These are phyloP conservation scores for Lasiurus cinereus DNA, from an alignment of 2,113 vertebrate species.

Conservation along the genomic window DNA sequence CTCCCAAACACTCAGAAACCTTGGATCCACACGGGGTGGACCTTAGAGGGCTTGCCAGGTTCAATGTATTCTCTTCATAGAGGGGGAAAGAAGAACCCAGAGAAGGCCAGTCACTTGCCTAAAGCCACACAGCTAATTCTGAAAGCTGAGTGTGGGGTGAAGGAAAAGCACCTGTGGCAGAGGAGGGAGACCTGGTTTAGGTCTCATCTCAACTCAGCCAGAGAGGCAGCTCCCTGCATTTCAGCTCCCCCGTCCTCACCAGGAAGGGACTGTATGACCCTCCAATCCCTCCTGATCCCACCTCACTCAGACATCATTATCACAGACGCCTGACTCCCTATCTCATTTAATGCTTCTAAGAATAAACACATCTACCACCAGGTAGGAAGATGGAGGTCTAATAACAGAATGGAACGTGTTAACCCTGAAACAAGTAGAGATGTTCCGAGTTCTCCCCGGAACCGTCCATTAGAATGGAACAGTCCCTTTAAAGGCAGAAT, in stretches of 20 bases:
- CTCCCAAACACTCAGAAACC: background rate
- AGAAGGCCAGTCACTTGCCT: background rate
- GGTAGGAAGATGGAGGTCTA: background rate
- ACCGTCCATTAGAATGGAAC: fast-evolving
- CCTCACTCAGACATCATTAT: no score
- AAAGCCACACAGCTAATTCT: background rate
- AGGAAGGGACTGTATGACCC: no score
- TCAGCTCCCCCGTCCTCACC: background rate
- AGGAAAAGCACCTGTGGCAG: background rate
- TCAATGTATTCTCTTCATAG: background rate
- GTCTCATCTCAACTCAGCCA: background rate
- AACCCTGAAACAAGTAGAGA: background rate
- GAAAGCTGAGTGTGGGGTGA: background rate
- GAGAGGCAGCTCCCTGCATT: background rate
- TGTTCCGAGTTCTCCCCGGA: background rate
- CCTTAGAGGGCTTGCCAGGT: background rate
- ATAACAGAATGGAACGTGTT: background rate
- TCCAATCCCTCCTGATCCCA: background rate
- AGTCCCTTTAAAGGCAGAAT: background rate
- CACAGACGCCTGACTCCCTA: background rate
- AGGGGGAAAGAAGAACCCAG: background rate
- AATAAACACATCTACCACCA: background rate
- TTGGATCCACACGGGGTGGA: background rate
- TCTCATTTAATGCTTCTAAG: background rate
- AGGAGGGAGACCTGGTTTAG: background rate